phyloP scores from a whole-genome alignment of 1,140 invertebrate species.

The Drosophila tristis region DNA sequence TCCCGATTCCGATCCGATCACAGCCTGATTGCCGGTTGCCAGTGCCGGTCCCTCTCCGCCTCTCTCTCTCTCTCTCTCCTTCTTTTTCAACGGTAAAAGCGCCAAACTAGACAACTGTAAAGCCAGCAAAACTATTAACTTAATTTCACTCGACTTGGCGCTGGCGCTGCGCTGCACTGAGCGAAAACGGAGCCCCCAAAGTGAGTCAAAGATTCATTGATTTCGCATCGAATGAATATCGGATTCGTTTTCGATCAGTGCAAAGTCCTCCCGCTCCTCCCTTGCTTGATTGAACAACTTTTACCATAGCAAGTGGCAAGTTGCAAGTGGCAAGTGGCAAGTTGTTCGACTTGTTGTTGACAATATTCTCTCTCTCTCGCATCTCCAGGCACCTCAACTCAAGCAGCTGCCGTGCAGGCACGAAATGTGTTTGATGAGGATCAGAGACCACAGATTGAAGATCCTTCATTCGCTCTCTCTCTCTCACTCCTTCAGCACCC shows the following conservation, averaged over 20 bases:
- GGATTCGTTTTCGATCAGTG: conserved; percentile 30
- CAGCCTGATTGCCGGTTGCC: conserved; percentile 60
- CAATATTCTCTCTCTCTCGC: conserved; percentile 24
- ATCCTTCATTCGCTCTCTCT: conserved; percentile 11
- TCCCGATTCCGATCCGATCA: conserved; percentile 38
- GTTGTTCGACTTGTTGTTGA: conserved; percentile 48
- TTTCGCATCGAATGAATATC: conserved; percentile 10
- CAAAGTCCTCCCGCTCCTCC: neutral
- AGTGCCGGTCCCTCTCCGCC: conserved; percentile 8
- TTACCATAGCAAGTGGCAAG: conserved; percentile 31
- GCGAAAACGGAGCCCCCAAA: conserved; percentile 5
- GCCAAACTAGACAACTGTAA: conserved; percentile 70
- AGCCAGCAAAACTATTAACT: conserved; percentile 62
- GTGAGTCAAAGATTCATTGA: neutral
- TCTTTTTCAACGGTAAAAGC: conserved; percentile 53
- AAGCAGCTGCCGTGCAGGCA: conserved; percentile 41
- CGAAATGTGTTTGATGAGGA: conserved; percentile 77
- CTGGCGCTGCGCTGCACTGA: conserved; percentile 27
- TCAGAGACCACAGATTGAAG: conserved; percentile 45
- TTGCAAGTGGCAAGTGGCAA: conserved; percentile 8
- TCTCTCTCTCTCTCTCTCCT: conserved; percentile 2
- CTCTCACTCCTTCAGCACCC: neutral
- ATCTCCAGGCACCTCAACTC: conserved; percentile 25
- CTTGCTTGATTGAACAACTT: conserved; percentile 35
- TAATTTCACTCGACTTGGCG: conserved; percentile 65